Base-by-base conservation (phyloP, 2,797 vertebrate genomes). In the Valencia hispanica region DNA sequence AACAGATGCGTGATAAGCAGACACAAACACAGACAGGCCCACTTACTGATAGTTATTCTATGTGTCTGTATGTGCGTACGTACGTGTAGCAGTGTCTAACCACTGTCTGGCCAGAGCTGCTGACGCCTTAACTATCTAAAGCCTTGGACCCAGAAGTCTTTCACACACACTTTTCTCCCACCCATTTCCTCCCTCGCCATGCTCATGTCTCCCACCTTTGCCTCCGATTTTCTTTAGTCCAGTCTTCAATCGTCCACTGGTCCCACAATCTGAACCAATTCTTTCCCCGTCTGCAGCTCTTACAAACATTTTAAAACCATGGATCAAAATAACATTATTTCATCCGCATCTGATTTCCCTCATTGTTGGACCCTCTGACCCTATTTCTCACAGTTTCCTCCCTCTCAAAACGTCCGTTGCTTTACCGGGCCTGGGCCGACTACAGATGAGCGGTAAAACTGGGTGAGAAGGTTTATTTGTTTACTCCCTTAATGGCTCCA, bases 111-210 rank as follows among this genome's bases (percentile, higher is more conserved):
- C 63, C 61, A 10, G 78, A 86, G 79, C 79, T 76, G 84, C 88
- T 80, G 91, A 93, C 91, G 90, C 91, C 91, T 78, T 43, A 41
- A 84, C 84, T 92, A 93, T 94, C 91, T 89, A 55, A 79, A 84
- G 72, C 73, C 71, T 66, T 78, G 74, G 80, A 81, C 77, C 55
- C 75, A 83, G 73, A 78, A 77, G 47, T 80, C 41, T 47, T n/a
- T 68, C 55, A 57, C 69, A 79, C 71, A 78, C 69, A 68, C 68
- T 48, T 57, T 73, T 72, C 65, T 80, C 66, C 50, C 74, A 68
- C 69, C 76, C 34, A 80, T 80, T 89, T 89, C 88, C 88, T 87
- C 80, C 69, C 63, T 51, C 72, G 61, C 39, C 30, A 61, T 55
- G 18, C 72, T 87, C 51, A 70, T 48, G 82, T 36, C 39, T n/a